Base-by-base conservation (phyloP, 2,797 vertebrate genomes). In the Tinamus major region DNA sequence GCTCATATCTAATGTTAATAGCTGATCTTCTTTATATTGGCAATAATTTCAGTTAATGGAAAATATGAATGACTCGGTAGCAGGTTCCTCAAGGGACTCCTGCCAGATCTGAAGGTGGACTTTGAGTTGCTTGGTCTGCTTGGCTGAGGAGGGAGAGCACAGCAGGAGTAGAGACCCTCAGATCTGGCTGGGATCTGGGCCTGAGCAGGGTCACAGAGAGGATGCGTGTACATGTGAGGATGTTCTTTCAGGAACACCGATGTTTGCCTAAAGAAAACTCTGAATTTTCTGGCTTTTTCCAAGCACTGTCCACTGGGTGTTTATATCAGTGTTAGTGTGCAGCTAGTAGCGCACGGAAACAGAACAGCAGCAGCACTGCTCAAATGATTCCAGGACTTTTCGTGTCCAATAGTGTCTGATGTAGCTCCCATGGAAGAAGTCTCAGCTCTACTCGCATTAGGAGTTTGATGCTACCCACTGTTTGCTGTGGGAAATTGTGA, bases 1-100 rank as follows among this genome's bases (percentile, higher is more conserved):
- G 77, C 61, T 93, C 71, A 64, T 90, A 82, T 84, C 71, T 85
- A 88, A 94, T 79, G 83, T 92, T 82, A 91, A 64, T 64, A 72
- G 58, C 78, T 62, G 61, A 71, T 70, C 51, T 77, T 91, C 70
- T 91, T 90, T 94, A 84, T 82, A 70, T 33, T 94, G 91, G 92
- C 92, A 96, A 82, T 95, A 95, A 96, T 95, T 92, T 93, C 78
- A 79, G 26, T 58, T 95, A 92, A 92, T 92, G 88, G 89, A 68
- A 92, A 91, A 94, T 78, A 92, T 79, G 41, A 92, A 41, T 64
- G 82, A 37, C 89, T 71, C 83, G 68, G 74, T 23, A 6, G 26
- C 67, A 14, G 37, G 59, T 23, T 90, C 19, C 89, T 93, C 70
- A 16, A 80, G 94, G 64, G 93, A 92, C 10, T 85, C 70, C 53